These are phyloP conservation scores for Odontothrips loti DNA, from an alignment of 2,888 invertebrate species.

Conservation along the genomic window DNA sequence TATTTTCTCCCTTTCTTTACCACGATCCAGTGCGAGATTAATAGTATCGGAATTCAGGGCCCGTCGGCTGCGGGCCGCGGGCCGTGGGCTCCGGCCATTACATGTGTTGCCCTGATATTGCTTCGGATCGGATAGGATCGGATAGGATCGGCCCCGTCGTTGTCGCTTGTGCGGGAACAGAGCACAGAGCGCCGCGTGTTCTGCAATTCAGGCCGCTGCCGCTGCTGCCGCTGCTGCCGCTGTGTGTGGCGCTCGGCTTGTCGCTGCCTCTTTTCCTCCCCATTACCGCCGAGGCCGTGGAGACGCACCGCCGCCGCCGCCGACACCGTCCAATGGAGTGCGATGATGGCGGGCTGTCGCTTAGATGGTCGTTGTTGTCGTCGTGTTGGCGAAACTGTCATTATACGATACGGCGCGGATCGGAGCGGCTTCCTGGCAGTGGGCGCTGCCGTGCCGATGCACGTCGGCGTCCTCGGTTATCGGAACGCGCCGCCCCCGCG, in stretches of 20 bases:
- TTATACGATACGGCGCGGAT: too few species aligned
- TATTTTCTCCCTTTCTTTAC: conserved; percentile 18
- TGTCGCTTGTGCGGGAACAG: background rate
- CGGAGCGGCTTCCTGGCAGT: too few species aligned
- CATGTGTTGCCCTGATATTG: conserved; percentile 20
- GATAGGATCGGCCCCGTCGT: background rate
- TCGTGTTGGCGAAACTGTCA: too few species aligned
- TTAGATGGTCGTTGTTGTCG: too few species aligned
- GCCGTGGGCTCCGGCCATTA: background rate
- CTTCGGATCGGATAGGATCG: too few species aligned
- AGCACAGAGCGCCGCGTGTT: background rate
- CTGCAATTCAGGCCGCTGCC: background rate
- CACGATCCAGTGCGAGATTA: background rate
- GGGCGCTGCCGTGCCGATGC: too few species aligned
- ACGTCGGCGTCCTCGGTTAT: too few species aligned
- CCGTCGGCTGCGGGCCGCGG: background rate
- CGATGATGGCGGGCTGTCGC: too few species aligned
- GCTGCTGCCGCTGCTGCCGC: background rate
- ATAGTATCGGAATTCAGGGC: conserved; percentile 19
- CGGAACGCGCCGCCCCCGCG: too few species aligned
- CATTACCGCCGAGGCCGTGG: background rate
- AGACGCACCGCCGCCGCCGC: too few species aligned
- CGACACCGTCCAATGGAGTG: too few species aligned
- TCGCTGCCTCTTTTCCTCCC: background rate
- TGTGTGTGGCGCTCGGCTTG: background rate